Base-by-base conservation (phyloP, 2,888 invertebrate genomes). In the Drosophila recens region DNA sequence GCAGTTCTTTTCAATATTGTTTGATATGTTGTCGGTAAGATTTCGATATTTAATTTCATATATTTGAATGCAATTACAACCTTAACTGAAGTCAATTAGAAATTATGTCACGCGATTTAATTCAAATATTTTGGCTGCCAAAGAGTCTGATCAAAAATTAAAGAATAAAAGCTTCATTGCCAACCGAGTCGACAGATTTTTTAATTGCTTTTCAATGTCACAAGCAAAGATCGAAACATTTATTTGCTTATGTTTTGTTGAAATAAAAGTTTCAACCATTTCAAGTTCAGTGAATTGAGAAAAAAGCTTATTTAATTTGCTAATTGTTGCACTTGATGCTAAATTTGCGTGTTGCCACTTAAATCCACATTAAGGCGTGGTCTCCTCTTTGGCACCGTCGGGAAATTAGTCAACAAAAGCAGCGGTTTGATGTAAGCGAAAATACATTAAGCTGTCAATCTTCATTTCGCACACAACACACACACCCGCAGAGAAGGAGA, bases 391-490 rank as follows among this genome's bases (percentile, higher is more conserved):
- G 54, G 56, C 52, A 68, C 72, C 79, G 51, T 66, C 64, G 80
- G 80, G 77, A 82, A 85, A 87, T 85, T 81, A 85, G 82, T 70
- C 71, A 72, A 72, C 73, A 74, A 81, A 71, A 53, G 80, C 59
- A 59, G 67, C 69, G 77, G 72, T 61, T 79, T 70, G 85, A 68
- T 78, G 72, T 72, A 72, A 80, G 80, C 67, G 65, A 79, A 78
- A 81, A 80, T 80, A 88, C 87, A 86, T 86, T 86, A 87, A 82
- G 87, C 82, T 86, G 86, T 86, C 86, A 86, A 82, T 86, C 86
- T 88, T 86, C 82, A 88, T 86, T 83, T 45, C 58, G 56, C 69
- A 69, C 59, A 67, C 34, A 66, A 40, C 46, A 46, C 56, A 49
- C 48, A 42, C 53, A 67, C 46, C 52, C 23, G 46, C 40, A 53